A percentile compares a stretch with the other conserved stretches of the same genome.
Conservation (phyloP, 2,888 invertebrate species). For the Graphium colonna region DNA sequence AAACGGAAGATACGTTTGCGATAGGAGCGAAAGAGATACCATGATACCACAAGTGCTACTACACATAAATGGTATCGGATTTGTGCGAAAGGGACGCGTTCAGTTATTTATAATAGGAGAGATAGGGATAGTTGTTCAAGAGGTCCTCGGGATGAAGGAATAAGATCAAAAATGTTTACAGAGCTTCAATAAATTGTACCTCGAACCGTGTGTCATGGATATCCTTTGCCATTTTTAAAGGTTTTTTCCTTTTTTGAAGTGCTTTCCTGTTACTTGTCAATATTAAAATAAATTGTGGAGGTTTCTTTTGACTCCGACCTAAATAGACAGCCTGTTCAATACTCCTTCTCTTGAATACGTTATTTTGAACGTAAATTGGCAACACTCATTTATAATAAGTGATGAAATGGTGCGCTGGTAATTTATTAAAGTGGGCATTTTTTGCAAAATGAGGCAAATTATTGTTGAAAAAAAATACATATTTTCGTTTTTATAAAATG, state of each 20-base stretch:
- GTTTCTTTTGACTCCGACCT: neutral
- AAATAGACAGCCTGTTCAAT: neutral
- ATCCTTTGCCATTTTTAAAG: conserved; percentile 4
- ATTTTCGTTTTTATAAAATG: no score
- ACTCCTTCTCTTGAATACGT: neutral
- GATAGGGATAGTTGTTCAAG: conserved; percentile 21
- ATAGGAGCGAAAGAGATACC: conserved; percentile 42
- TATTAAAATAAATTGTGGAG: conserved; percentile 5
- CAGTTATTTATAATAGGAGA: conserved; percentile 16
- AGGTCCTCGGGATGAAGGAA: conserved; percentile 16
- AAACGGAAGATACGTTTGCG: conserved; percentile 36
- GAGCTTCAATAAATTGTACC: conserved; percentile 8
- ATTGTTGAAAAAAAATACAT: no score
- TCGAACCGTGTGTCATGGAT: neutral
- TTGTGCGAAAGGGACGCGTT: conserved; percentile 40
- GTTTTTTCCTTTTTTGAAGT: neutral
- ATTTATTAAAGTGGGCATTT: no score
- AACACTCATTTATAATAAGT: neutral
- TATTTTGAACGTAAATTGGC: neutral
- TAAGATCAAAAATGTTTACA: conserved; percentile 22
- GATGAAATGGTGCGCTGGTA: no score
- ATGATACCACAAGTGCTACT: conserved; percentile 55
- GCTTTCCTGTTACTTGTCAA: neutral
- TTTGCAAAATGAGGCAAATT: no score
- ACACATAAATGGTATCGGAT: conserved; percentile 75